Base-by-base conservation (phyloP, 2,797 vertebrate species). In the Cossypha niveicapilla region DNA sequence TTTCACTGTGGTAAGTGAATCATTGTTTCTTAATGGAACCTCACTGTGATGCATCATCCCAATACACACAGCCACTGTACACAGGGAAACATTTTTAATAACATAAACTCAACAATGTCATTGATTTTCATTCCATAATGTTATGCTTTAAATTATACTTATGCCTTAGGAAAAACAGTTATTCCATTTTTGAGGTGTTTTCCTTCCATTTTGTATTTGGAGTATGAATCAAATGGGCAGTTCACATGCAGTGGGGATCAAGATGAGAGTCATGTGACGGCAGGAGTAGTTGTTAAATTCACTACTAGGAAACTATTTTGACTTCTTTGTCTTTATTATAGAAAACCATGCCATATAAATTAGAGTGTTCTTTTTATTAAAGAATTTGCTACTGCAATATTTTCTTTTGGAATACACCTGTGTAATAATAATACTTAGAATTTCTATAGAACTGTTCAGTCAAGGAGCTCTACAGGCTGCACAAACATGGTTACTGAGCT, bases 21-120 rank as follows among this genome's bases (percentile, higher is more conserved):
- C 77, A 78, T 91, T 86, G 76, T 90, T 96, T 91, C 77, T 85
- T 90, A 94, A 94, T 91, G 92, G 79, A 95, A 94, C 78, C 86
- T 53, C 66, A 77, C 82, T 81, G 78, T 91, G 78, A 76, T 84
- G 67, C 63, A 68, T 74, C 35, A 65, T 92, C 80, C 76, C 7
- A 23, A 68, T 58, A 60, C 42, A 62, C 32, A 56, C 48, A 74
- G 74, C 32, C 57, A 60, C 44, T 51, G 56, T 81, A 85, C 39
- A 80, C 44, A 91, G 63, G 63, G 57, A 88, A 88, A 74, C 48
- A 66, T 77, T 95, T 89, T 93, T 74, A 92, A 78, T 92, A 79
- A 94, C 82, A 71, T 71, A 84, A 82, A 63, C 57, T 77, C 23
- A 80, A 73, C 48, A 86, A 42, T 47, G 56, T 24, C 1, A 3